phyloP scores from a whole-genome alignment of 2,797 vertebrate genomes.

The Agapornis canus region DNA sequence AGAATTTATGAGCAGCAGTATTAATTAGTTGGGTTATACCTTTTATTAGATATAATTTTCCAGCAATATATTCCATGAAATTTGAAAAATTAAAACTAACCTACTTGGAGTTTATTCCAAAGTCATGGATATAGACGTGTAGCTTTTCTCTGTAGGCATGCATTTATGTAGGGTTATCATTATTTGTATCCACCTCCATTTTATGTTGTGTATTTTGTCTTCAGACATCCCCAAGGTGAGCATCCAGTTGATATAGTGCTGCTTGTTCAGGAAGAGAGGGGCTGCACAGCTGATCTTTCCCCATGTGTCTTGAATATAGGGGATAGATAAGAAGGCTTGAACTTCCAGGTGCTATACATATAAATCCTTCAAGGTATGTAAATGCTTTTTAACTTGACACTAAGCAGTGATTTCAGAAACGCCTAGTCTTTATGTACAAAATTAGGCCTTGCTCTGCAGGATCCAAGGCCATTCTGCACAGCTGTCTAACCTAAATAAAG shows the following conservation, averaged over 20 bases:
- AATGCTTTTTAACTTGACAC: neutral
- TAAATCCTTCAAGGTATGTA: neutral
- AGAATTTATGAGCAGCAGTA: neutral
- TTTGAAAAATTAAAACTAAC: neutral
- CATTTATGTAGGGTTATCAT: neutral
- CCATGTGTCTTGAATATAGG: neutral
- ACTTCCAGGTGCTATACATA: neutral
- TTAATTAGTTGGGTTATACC: constrained; percentile 40
- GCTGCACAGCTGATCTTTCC: neutral
- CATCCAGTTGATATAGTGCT: neutral
- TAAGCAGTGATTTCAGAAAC: neutral
- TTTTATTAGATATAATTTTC: constrained; percentile 46
- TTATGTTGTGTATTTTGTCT: neutral
- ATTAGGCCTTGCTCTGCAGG: neutral
- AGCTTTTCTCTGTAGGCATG: neutral
- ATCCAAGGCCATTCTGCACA: neutral
- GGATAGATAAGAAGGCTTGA: neutral
- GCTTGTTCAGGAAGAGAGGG: neutral
- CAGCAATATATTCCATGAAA: constrained; percentile 6
- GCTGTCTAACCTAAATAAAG: neutral
- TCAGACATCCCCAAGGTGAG: neutral
- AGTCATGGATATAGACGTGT: neutral
- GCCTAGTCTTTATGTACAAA: neutral
- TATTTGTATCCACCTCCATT: neutral
- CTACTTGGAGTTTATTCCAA: neutral